phyloP scores from a whole-genome alignment of 2,113 vertebrate species.

The Papio anubis region DNA sequence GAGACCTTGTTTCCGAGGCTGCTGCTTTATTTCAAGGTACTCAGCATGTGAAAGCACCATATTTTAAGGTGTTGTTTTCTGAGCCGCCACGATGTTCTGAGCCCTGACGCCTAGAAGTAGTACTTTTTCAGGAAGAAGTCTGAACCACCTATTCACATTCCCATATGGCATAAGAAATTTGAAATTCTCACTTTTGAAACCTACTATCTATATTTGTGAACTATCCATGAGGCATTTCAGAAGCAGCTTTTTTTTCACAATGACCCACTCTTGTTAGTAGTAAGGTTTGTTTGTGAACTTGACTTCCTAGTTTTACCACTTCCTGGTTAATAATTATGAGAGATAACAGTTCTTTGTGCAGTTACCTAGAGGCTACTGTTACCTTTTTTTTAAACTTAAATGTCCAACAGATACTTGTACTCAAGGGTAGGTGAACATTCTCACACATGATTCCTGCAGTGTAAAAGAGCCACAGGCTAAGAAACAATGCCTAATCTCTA shows the following conservation, averaged over 20 bases:
- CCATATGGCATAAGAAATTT: not conserved
- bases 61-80: not conserved
- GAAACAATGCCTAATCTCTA: not conserved
- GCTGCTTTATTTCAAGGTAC: not conserved
- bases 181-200: not conserved
- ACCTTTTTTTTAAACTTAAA: not conserved
- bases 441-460: not conserved
- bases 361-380: not conserved
- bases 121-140: not conserved
- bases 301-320: not conserved
- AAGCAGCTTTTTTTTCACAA: not conserved
- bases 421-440: not conserved
- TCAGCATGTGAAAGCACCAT: too few species aligned
- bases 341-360: not conserved
- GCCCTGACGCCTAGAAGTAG: not conserved
- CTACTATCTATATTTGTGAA: not conserved
- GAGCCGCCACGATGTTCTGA: not conserved
- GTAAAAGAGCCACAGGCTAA: not conserved
- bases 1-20: not conserved
- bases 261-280: not conserved
- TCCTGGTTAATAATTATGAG: not conserved
- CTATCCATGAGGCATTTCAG: not conserved
- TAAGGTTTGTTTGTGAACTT: not conserved
- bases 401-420: not conserved
- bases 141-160: not conserved